phyloP scores from a whole-genome alignment of 2,888 invertebrate species.

The Zygothrica quintamaculata region DNA sequence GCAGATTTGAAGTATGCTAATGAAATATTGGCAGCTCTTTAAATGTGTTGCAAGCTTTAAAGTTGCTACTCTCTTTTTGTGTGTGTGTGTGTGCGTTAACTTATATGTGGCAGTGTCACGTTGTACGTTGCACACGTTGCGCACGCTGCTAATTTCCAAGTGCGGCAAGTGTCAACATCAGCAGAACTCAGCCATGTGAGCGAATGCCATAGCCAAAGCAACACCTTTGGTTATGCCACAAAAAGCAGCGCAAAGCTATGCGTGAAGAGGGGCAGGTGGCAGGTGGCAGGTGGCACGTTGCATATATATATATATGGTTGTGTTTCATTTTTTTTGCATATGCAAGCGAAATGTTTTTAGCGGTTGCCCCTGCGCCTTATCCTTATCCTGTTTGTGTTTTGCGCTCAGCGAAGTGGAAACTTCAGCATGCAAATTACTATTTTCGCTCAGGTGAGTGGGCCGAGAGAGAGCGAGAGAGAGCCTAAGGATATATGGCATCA shows the following conservation, averaged over 20 bases:
- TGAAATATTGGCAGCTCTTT: conserved; percentile 2
- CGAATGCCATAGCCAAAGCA: conserved; percentile 22
- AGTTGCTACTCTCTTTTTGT: no score
- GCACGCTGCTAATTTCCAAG: conserved; percentile 50
- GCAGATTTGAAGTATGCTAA: no score
- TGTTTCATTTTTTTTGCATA: conserved; percentile 50
- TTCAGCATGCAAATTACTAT: conserved; percentile 72
- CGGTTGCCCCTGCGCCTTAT: conserved; percentile 29
- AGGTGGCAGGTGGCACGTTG: background rate
- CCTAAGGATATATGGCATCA: conserved; percentile 12
- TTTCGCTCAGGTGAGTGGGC: conserved; percentile 40
- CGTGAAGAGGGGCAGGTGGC: background rate
- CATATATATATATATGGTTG: background rate
- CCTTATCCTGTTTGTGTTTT: conserved; percentile 50
- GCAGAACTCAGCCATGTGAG: conserved; percentile 50
- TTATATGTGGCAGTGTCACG: conserved; percentile 35
- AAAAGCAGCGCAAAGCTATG: background rate
- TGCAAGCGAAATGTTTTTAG: conserved; percentile 62
- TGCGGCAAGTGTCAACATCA: conserved; percentile 14
- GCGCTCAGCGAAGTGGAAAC: conserved; percentile 68
- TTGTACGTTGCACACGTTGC: conserved; percentile 28
- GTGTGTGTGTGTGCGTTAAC: conserved; percentile 3
- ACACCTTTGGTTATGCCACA: conserved; percentile 14
- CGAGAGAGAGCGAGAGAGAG: conserved; percentile 9
- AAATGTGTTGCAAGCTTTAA: conserved; percentile 1